These are phyloP conservation scores for Hoplostethus mediterraneus DNA, from an alignment of 2,797 vertebrate species.

Conservation along the genomic window DNA sequence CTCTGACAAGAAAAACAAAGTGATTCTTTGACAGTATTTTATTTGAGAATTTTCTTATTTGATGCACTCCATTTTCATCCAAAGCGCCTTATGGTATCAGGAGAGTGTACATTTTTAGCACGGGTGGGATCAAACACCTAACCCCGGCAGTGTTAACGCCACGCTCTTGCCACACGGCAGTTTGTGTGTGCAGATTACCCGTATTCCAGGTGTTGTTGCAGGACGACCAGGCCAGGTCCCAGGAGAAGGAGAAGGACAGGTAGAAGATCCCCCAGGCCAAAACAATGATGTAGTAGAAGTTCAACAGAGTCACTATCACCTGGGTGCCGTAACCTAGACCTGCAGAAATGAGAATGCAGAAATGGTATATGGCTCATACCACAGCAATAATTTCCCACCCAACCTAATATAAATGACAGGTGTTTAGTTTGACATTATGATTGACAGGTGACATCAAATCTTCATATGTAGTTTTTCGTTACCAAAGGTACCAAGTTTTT, in stretches of 20 bases:
- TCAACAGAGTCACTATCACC: conserved; percentile 91
- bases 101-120: no score
- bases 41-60: no score
- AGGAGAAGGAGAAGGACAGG: conserved; percentile 92
- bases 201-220: conserved; percentile 98
- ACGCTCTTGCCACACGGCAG: no score
- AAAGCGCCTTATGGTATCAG: no score
- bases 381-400: no score
- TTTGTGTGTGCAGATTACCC: conserved; percentile 47
- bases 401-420: no score
- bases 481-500: background rate
- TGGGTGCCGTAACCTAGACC: conserved; percentile 96
- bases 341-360: conserved; percentile 57
- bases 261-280: conserved; percentile 98
- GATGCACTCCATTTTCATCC: no score
- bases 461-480: background rate
- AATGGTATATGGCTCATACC: background rate
- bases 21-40: no score
- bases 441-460: background rate
- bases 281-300: conserved; percentile 96
- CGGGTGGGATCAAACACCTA: no score
- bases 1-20: background rate
- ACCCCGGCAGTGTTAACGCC: no score
- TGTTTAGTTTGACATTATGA: no score
- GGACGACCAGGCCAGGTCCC: conserved; percentile 92